Conservation (phyloP, 2,888 invertebrate genomes). For the Polymixis lichenea region DNA sequence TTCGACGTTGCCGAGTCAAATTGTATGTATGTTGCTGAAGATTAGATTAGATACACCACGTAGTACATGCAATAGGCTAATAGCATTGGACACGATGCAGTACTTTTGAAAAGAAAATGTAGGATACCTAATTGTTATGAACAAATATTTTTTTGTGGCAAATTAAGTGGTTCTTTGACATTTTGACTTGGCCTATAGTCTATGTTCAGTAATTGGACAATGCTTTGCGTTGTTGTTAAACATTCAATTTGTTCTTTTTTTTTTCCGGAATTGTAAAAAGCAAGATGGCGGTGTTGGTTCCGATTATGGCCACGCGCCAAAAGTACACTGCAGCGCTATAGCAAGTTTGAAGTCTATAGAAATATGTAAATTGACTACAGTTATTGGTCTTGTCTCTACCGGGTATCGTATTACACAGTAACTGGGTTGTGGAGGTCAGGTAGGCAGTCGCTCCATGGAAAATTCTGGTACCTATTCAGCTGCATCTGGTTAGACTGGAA, state of each 20-base stretch:
- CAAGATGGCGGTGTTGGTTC: no score
- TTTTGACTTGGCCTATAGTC: background rate
- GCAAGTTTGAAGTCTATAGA: background rate
- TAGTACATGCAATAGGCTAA: slow-evolving; percentile 28
- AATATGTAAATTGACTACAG: background rate
- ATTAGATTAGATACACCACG: slow-evolving; percentile 47
- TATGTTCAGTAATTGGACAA: background rate
- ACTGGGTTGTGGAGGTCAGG: no score
- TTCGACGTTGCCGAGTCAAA: slow-evolving; percentile 34
- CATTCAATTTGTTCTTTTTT: no score
- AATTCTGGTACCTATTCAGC: no score
- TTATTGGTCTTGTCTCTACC: no score
- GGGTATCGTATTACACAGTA: no score
- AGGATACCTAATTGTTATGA: background rate
- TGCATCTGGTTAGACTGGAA: no score
- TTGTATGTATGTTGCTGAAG: slow-evolving; percentile 35
- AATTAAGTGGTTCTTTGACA: background rate
- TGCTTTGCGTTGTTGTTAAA: no score
- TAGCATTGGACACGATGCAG: background rate
- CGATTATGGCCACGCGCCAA: background rate
- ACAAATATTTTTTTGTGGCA: background rate
- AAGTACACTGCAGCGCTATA: background rate
- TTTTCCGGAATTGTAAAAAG: no score
- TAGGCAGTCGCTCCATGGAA: no score
- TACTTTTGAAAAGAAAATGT: slow-evolving; percentile 24